phyloP scores from a whole-genome alignment of 2,888 invertebrate species.

The Noctuana brunneofusca region DNA sequence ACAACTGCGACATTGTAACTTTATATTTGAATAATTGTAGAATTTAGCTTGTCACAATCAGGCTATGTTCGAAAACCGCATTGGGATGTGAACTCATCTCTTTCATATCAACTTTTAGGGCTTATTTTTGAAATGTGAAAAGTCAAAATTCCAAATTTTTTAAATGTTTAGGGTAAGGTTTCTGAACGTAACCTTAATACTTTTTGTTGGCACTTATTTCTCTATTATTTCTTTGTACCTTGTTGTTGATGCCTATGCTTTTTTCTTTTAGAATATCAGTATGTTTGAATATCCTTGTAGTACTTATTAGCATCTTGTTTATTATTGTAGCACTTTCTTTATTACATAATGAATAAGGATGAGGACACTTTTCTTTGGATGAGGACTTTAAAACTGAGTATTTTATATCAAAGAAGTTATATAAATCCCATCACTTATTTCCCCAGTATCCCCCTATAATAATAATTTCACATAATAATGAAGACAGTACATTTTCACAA shows the following conservation, averaged over 20 bases:
- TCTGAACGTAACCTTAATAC: slow-evolving; percentile 78
- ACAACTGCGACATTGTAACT: slow-evolving; percentile 69
- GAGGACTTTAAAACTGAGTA: too few relatives aligned
- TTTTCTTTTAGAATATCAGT: not conserved
- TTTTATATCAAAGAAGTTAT: too few relatives aligned
- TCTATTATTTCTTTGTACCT: slow-evolving; percentile 38
- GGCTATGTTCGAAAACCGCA: slow-evolving; percentile 82
- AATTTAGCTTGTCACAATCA: slow-evolving; percentile 64
- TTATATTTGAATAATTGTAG: slow-evolving; percentile 60
- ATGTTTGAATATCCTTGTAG: not conserved
- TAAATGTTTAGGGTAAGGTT: slow-evolving; percentile 60
- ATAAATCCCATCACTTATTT: too few relatives aligned
- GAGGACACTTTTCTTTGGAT: too few relatives aligned
- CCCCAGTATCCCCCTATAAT: too few relatives aligned
- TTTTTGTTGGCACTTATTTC: slow-evolving; percentile 38
- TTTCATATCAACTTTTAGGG: slow-evolving; percentile 18
- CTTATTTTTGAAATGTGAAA: slow-evolving; percentile 34
- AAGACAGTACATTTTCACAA: not conserved
- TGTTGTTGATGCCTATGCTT: slow-evolving; percentile 34
- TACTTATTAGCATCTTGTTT: too few relatives aligned
- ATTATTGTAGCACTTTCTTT: not conserved
- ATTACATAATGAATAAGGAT: too few relatives aligned
- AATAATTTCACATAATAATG: too few relatives aligned
- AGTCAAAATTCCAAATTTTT: slow-evolving; percentile 49
- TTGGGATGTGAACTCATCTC: slow-evolving; percentile 20